Base-by-base conservation (phyloP, 1,140 invertebrate genomes). In the Antheraea mylitta region DNA sequence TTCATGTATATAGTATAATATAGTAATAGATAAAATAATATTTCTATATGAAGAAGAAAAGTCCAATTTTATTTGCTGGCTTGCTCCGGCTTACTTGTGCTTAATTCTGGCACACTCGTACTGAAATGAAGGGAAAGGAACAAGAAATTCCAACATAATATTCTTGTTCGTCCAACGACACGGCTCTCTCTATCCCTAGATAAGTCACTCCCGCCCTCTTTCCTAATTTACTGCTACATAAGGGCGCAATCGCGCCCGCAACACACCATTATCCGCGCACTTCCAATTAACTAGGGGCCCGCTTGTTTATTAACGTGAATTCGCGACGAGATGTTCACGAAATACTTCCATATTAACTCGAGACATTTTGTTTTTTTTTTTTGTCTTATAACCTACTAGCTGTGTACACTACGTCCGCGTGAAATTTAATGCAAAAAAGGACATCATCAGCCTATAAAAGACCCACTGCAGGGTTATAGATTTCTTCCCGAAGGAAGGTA, bases 211-310 rank as follows among this genome's bases (percentile, higher is more conserved):
- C 60, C 38, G n/a, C 58, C 19, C 58, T 45, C 64, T 30, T 53
- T 6, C 16, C 30, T 68, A 72, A 72, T 72, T 72, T 72, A 72
- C 62, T 66, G 60, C 22, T 63, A 72, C 70, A 72, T 65, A 72
- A 64, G 65, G 60, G 37, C 70, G 70, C 66, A 72, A 72, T 72
- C 70, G 68, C 66, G 7, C 30, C 18, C 30, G 62, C 53, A 68
- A 37, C 62, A 64, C 63, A 18, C 66, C 66, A 68, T 72, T 72
- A 72, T 72, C 66, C 63, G 53, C 8, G 22, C 48, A 62, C 53
- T 72, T 68, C 70, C 70, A 72, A 72, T 72, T 72, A 72, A 67
- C 66, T 61, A 19, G 30, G 48, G 45, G 45, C 5, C 66, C 58
- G 63, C 36, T 67, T 53, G 38, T 70, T 66, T 67, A 71, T 71